Base-by-base conservation (phyloP, 2,113 vertebrate species). In the Peromyscus maniculatus region DNA sequence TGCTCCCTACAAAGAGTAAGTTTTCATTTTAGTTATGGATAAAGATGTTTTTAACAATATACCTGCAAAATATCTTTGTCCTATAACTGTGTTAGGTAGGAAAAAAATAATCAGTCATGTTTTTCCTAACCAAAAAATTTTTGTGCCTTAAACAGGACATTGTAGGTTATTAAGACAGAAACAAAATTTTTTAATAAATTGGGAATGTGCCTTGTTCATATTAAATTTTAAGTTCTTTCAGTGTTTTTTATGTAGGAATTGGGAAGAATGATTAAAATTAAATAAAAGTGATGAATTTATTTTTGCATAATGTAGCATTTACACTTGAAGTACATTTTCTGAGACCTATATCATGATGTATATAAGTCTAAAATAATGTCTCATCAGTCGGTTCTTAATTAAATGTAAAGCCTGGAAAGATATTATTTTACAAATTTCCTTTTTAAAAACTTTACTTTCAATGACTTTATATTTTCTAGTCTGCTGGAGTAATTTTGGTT, bases 251-350 rank as follows among this genome's bases (percentile, higher is more conserved):
- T 97, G 93, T 90, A 94, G 95, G 77, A 96, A 95, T 87, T 97
- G 87, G 94, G 89, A 26, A 94, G 94, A 55, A 75, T 95, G 91
- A 88, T 97, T 96, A 80, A 96, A 95, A 88, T 91, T 96, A 49
- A 49, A 49, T 7, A 49, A 94, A 97, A 86, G 79, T 90, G 91
- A 98, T 96, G 94, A 96, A 78, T 55, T 97, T 98, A 98, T 97
- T 98, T 98, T 98, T 97, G 62, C 96, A 97, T 97, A 97, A 95
- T 87, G 78, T 97, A 97, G 67, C 93, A 97, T 96, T 97, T 97
- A 93, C 71, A 97, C 57, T 46, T 96, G 95, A 97, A 92, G 39
- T 97, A 96, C 96, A 93, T 97, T 98, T 97, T 98, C 95, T 98
- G 98, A 96, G 94, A 96, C 97, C 71, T 97, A 96, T 84, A 89